These are phyloP conservation scores for Arnoldichthys spilopterus DNA, from an alignment of 2,797 vertebrate genomes.

Conservation along the genomic window DNA sequence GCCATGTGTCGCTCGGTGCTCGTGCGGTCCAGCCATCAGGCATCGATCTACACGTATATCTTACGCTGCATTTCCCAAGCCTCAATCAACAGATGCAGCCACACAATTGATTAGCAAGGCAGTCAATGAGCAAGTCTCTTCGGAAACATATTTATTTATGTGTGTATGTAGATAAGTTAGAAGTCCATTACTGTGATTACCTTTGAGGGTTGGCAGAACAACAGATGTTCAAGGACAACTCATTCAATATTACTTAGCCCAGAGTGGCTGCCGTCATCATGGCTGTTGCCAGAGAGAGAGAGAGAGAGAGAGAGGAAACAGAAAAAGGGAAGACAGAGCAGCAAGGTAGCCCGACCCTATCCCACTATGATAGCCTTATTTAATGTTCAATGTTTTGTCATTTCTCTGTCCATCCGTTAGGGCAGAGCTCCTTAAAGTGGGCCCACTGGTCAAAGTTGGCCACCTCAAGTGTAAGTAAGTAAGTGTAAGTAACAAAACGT, in stretches of 20 bases:
- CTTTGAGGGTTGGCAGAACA: slow-evolving; percentile 81
- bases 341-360: neutral
- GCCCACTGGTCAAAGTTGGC: too few species aligned
- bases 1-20: slow-evolving; percentile 71
- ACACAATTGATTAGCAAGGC: slow-evolving; percentile 79
- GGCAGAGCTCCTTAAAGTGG: neutral
- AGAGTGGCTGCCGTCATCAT: slow-evolving; percentile 71
- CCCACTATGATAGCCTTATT: slow-evolving; percentile 1
- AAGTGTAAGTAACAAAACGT: too few species aligned
- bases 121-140: slow-evolving; percentile 82
- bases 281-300: slow-evolving; percentile 57
- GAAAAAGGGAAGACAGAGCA: neutral
- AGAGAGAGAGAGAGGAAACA: slow-evolving; percentile 20
- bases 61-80: slow-evolving; percentile 75
- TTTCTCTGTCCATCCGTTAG: neutral
- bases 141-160: slow-evolving; percentile 85
- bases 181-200: slow-evolving; percentile 86
- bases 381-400: neutral
- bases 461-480: too few species aligned
- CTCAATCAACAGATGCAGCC: slow-evolving; percentile 82
- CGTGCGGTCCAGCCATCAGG: slow-evolving; percentile 66
- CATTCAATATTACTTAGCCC: slow-evolving; percentile 82
- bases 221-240: slow-evolving; percentile 84
- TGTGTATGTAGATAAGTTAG: slow-evolving; percentile 83
- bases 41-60: slow-evolving; percentile 81